Conservation (phyloP, 1,140 invertebrate genomes). For the Mycetomoellerius zeteki region DNA sequence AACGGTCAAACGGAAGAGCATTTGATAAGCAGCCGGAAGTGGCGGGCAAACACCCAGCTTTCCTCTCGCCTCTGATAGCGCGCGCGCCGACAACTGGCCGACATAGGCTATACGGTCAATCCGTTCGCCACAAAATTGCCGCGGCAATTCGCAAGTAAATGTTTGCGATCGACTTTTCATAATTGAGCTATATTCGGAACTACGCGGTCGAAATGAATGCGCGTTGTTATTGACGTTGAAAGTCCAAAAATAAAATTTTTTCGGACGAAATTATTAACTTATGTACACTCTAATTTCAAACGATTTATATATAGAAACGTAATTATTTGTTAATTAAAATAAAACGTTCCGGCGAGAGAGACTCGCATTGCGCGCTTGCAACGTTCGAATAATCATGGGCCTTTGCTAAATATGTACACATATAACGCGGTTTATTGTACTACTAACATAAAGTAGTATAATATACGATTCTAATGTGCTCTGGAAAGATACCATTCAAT, state of each 20-base stretch:
- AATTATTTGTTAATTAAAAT: slow-evolving; percentile 4
- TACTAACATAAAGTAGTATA: neutral
- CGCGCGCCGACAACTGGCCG: slow-evolving; percentile 42
- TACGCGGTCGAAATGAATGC: neutral
- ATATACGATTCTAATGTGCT: slow-evolving; percentile 10
- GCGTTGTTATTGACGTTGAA: neutral
- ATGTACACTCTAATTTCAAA: neutral
- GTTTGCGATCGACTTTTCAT: slow-evolving; percentile 35
- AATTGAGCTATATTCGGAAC: slow-evolving; percentile 27
- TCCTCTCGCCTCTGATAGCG: slow-evolving; percentile 70
- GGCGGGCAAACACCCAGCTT: slow-evolving; percentile 79
- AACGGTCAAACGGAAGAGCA: slow-evolving; percentile 79
- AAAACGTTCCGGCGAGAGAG: neutral
- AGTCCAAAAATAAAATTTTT: neutral
- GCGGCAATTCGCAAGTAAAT: slow-evolving; percentile 42
- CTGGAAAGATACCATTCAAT: slow-evolving; percentile 45
- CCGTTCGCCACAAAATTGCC: slow-evolving; percentile 53
- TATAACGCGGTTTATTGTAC: neutral
- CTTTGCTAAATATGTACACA: neutral
- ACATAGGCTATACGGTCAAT: slow-evolving; percentile 42
- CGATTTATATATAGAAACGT: neutral
- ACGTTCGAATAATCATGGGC: neutral
- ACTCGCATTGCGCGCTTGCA: neutral
- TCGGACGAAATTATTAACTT: neutral
- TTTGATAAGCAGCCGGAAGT: slow-evolving; percentile 85